phyloP scores from a whole-genome alignment of 2,888 invertebrate species.

The Trypoxylon attenuatum region DNA sequence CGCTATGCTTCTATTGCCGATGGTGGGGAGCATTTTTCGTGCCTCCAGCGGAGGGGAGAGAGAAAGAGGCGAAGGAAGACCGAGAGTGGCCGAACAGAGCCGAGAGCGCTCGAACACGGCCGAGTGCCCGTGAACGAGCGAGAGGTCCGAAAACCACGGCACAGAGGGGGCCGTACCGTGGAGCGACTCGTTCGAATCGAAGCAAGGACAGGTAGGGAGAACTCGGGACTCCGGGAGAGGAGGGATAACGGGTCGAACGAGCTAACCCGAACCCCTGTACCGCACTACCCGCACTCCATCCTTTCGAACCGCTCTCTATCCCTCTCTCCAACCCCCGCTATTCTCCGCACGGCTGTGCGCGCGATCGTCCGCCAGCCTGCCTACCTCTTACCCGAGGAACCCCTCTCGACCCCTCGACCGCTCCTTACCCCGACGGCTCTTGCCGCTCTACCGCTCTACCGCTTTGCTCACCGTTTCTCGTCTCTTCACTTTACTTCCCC shows the following conservation, averaged over 20 bases:
- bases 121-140: background rate
- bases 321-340: background rate
- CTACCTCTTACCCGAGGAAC: background rate
- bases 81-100: no score
- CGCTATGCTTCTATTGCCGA: constrained; percentile 30
- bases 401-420: background rate
- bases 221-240: constrained; percentile 55
- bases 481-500: background rate
- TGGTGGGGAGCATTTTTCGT: constrained; percentile 39
- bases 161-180: no score
- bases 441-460: no score
- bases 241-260: constrained; percentile 75
- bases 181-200: constrained; percentile 58
- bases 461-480: constrained; percentile 6
- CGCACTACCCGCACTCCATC: constrained; percentile 49
- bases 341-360: constrained; percentile 17
- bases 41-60: constrained; percentile 30
- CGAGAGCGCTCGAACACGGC: background rate
- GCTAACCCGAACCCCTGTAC: constrained; percentile 72
- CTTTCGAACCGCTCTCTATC: constrained; percentile 32
- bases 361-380: constrained; percentile 6
- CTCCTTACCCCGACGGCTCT: no score
- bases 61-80: background rate
- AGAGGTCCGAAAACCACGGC: background rate
- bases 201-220: constrained; percentile 63